Percentiles rank a stretch among this genome's conserved stretches.
phyloP scores from a whole-genome alignment of 2,888 invertebrate genomes.

The Andrena bicolor region DNA sequence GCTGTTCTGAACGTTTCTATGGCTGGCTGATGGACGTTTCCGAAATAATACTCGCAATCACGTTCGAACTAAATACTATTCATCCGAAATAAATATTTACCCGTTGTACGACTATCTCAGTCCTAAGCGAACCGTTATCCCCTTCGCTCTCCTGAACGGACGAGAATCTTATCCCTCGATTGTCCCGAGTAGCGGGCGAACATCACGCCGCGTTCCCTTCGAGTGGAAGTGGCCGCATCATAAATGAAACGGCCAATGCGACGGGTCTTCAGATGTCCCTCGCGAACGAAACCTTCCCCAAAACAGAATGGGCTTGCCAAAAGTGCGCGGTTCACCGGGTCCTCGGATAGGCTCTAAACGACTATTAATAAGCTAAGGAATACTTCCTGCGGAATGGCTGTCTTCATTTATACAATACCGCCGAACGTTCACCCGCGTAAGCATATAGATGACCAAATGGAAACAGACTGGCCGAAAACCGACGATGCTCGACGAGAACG shows the following conservation, averaged over 20 bases:
- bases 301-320: conserved; percentile 20
- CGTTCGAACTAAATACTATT: neutral
- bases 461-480: conserved; percentile 28
- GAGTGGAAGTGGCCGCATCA: neutral
- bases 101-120: too few species aligned
- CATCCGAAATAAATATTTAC: neutral
- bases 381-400: conserved; percentile 73
- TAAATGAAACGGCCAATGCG: conserved; percentile 23
- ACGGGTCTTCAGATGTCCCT: conserved; percentile 24
- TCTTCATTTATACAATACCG: conserved; percentile 44
- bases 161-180: neutral
- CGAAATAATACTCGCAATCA: neutral
- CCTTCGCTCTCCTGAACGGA: neutral
- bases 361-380: conserved; percentile 71
- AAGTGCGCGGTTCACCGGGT: conserved; percentile 27
- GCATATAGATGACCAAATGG: conserved; percentile 53
- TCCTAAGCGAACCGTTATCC: neutral
- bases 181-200: conserved; percentile 10
- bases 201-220: neutral
- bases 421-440: conserved; percentile 56
- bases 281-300: conserved; percentile 1
- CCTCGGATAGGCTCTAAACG: conserved; percentile 72
- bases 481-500: conserved; percentile 9
- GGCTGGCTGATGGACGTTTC: neutral
- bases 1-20: neutral